Base-by-base conservation (phyloP, 1,140 invertebrate genomes). In the Scaptomyza montana region DNA sequence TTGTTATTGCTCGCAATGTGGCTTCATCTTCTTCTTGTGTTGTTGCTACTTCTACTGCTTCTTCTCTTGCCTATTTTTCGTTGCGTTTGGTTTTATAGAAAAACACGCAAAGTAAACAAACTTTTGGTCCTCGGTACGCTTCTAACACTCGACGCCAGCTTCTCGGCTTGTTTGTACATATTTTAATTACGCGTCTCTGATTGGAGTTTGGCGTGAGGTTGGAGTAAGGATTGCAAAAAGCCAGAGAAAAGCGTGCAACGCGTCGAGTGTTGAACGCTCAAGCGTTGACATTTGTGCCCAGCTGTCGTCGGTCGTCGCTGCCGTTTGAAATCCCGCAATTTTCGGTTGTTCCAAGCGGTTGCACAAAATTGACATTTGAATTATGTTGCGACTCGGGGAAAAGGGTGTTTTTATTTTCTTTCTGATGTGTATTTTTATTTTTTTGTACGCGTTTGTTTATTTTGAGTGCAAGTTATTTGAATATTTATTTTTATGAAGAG, bases 161-260 rank as follows among this genome's bases (percentile, higher is more conserved):
- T 70, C 56, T 67, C 50, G 78, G 51, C 70, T 77, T 86, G 82
- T 86, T 86, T 87, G 79, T 78, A 89, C 79, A 87, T 87, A 82
- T 89, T 87, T 87, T 87, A 87, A 87, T 87, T 87, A 82, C 82
- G 82, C 84, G 76, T 74, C 79, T 89, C 84, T 82, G 82, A 87
- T 87, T 87, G 82, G 64, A 74, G 68, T 67, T 21, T 8, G 21
- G 19, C 5, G 33, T 6, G 8, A 2, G 6, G 33, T 2, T 8
- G 33, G 30, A 6, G 30, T 33, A 16, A 16, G 30, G 33, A 33
- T 6, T 33, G 30, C 13, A 12, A 16, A 47, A 36, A 41, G 30
- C 28, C n/a, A 13, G 51, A 5, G 46, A 53, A 36, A 51, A 53
- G 36, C 60, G 10, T 25, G 47, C 6, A 65, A 39, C 43, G 46